These are phyloP conservation scores for Taeniopygia guttata DNA, from an alignment of 2,797 vertebrate genomes.

Conservation along the genomic window DNA sequence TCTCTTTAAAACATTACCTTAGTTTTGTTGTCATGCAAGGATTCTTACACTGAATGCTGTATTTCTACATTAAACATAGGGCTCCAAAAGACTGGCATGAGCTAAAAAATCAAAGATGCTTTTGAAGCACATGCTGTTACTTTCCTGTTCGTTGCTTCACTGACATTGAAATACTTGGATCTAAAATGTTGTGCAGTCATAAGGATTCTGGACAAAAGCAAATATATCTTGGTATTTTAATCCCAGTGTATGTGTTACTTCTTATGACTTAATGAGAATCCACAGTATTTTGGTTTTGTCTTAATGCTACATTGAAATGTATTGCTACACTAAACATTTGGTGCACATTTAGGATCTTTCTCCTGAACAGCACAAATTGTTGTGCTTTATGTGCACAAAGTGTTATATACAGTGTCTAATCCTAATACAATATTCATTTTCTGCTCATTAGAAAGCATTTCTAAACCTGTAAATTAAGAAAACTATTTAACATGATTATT, in stretches of 20 bases:
- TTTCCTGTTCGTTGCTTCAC: neutral
- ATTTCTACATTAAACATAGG: neutral
- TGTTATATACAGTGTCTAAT: neutral
- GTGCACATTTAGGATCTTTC: neutral
- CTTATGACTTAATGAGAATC: neutral
- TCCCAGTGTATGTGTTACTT: neutral
- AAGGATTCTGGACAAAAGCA: neutral
- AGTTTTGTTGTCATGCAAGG: neutral
- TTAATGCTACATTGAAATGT: neutral
- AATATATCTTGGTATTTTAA: neutral
- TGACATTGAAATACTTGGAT: neutral
- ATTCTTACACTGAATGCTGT: neutral
- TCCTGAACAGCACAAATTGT: neutral
- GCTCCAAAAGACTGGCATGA: neutral
- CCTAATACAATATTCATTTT: neutral
- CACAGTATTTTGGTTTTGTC: neutral
- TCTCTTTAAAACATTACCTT: neutral
- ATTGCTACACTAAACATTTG: neutral
- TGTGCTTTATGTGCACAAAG: neutral
- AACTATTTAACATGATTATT: neutral
- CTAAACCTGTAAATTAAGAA: neutral
- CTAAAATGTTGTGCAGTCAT: neutral
- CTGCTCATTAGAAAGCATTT: neutral
- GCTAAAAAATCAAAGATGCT: neutral
- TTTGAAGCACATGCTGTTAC: neutral